Conservation (phyloP, 2,797 vertebrate genomes). For the Megalops cyprinoides region DNA sequence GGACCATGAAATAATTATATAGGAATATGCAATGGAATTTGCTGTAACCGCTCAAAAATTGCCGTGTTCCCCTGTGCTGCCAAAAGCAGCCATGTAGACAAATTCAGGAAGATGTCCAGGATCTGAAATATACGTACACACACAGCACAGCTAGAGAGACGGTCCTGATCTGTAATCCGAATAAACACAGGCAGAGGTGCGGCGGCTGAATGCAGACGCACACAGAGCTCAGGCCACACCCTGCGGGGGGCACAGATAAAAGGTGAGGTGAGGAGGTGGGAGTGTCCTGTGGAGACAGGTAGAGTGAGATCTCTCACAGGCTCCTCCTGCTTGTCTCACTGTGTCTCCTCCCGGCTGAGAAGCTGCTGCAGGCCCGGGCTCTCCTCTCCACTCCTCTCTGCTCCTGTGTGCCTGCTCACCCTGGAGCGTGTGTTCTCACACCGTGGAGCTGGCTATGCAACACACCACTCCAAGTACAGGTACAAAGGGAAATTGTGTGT, state of each 20-base stretch:
- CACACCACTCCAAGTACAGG: not conserved
- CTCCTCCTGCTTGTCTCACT: not conserved
- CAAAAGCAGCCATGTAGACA: no score
- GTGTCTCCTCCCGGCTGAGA: not conserved
- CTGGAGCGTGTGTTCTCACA: not conserved
- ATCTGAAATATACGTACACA: no score
- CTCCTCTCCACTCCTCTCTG: not conserved
- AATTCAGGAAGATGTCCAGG: no score
- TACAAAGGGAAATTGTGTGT: not conserved
- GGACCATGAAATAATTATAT: no score
- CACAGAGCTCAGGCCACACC: constrained; percentile 5
- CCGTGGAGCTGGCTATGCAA: constrained; percentile 1
- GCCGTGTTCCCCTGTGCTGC: no score
- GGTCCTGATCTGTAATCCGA: not conserved
- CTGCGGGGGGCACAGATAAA: not conserved
- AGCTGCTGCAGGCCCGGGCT: not conserved
- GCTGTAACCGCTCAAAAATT: no score
- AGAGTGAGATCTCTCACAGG: constrained; percentile 8
- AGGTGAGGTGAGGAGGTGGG: constrained; percentile 1
- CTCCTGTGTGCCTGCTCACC: not conserved
- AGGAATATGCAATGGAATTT: no score
- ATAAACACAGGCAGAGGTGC: constrained; percentile 4
- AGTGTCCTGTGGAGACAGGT: constrained; percentile 22
- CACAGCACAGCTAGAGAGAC: not conserved
- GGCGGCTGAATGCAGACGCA: not conserved